Evolutionary conservation across 2,888 invertebrate genomes (phyloP).

Genomic region (Ennomos fuscantarius): DNA sequence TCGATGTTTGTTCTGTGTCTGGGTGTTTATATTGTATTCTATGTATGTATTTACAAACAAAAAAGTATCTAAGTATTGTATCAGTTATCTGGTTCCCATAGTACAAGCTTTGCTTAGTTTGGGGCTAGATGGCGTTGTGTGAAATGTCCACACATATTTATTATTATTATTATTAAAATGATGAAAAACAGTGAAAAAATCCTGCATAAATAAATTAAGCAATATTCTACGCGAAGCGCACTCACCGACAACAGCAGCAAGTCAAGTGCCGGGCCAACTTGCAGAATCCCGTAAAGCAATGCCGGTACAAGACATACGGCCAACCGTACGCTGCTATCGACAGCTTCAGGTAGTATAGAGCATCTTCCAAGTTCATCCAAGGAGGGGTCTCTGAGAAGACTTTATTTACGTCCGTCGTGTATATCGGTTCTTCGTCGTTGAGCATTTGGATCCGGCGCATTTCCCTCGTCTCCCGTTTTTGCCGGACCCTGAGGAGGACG

Average conservation of each 20-base stretch:
- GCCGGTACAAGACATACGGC: slow-evolving; percentile 92
- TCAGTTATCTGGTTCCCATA: no score
- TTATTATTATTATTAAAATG: no score
- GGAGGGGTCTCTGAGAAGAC: slow-evolving; percentile 88
- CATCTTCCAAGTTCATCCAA: slow-evolving; percentile 93
- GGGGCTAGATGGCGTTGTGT: no score
- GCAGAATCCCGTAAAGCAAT: slow-evolving; percentile 91
- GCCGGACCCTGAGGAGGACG: slow-evolving; percentile 91
- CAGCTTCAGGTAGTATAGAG: slow-evolving; percentile 90
- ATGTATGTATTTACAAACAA: no score
- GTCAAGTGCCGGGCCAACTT: slow-evolving; percentile 88
- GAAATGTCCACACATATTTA: no score
- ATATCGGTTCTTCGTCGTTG: slow-evolving; percentile 88
- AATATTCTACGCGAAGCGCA: slow-evolving; percentile 2
- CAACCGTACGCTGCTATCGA: slow-evolving; percentile 95
- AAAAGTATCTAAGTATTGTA: no score
- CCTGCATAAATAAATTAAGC: no score
- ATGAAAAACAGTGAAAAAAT: no score
- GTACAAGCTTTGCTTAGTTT: no score
- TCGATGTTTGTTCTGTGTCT: no score
- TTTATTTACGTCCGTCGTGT: slow-evolving; percentile 85
- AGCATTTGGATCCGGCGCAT: slow-evolving; percentile 87
- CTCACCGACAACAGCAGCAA: slow-evolving; percentile 90
- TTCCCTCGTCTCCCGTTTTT: slow-evolving; percentile 90
- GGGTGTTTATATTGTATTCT: no score